A percentile compares a stretch with the other conserved stretches of the same genome.
These are phyloP conservation scores for Rhagologus leucostigma DNA, from an alignment of 2,113 vertebrate species.

Conservation along the genomic window DNA sequence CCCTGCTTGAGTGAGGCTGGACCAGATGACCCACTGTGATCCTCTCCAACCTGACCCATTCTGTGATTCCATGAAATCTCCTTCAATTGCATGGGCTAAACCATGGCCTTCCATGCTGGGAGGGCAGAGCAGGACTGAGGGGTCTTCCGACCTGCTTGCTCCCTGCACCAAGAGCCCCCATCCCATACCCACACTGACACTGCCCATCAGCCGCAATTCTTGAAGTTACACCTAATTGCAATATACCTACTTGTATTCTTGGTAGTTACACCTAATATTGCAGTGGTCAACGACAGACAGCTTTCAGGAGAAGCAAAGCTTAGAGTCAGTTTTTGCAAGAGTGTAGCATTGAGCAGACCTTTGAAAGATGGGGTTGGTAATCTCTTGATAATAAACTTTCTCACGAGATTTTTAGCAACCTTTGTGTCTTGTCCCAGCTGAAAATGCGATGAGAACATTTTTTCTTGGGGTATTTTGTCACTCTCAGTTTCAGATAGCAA, in stretches of 20 bases:
- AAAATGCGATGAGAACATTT: constrained; percentile 19
- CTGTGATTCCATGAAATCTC: not conserved
- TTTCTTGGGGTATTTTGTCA: not conserved
- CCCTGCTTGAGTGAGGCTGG: not conserved
- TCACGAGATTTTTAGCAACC: constrained; percentile 22
- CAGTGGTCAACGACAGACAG: not conserved
- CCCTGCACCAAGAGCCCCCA: accelerated
- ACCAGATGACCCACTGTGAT: not conserved
- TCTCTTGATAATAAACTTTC: constrained; percentile 37
- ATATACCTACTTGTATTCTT: not conserved
- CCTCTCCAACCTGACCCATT: not conserved
- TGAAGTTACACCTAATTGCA: not conserved
- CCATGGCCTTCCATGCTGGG: not conserved
- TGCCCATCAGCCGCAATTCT: not conserved
- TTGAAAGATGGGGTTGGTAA: not conserved
- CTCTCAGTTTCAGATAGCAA: not conserved
- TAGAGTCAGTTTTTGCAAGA: not conserved
- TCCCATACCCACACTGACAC: not conserved
- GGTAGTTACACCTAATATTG: not conserved
- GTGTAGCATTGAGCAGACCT: not conserved
- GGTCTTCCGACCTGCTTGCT: accelerated
- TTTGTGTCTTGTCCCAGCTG: constrained; percentile 17
- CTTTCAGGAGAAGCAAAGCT: not conserved
- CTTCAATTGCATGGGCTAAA: not conserved
- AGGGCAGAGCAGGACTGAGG: not conserved